A percentile compares a stretch with the other conserved stretches of the same genome.
Evolutionary conservation across 2,888 invertebrate genomes (phyloP).

Genomic region (Pammene aurita): DNA sequence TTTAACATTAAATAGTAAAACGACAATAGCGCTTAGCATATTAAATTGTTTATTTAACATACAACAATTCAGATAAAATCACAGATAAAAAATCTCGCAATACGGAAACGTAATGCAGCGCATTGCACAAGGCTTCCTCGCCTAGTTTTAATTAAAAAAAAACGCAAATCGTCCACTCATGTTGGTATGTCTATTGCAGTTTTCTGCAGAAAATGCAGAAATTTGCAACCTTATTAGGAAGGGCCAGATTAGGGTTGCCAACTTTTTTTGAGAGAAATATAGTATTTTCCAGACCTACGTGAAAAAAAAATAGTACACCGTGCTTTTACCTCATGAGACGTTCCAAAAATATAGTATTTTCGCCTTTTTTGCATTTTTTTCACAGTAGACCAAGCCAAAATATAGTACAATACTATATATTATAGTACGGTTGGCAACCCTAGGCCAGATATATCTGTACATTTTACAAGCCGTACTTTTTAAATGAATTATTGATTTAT

Average conservation of each 20-base stretch:
- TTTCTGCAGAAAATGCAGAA: neutral
- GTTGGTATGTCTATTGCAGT: neutral
- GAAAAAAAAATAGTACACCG: too few relatives aligned
- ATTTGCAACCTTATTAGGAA: too few relatives aligned
- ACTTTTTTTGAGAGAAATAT: too few relatives aligned
- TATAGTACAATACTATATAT: too few relatives aligned
- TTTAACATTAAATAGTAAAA: constrained; percentile 9
- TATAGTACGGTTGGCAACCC: too few relatives aligned
- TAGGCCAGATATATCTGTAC: neutral
- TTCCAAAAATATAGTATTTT: too few relatives aligned
- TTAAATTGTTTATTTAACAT: neutral
- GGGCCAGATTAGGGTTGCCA: too few relatives aligned
- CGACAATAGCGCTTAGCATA: neutral
- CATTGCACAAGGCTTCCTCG: constrained; percentile 6
- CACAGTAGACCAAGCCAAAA: too few relatives aligned
- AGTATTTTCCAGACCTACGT: too few relatives aligned
- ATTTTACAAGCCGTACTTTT: neutral
- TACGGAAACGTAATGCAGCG: constrained; percentile 15
- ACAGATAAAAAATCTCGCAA: constrained; percentile 42
- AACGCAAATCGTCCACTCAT: neutral
- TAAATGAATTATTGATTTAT: too few relatives aligned
- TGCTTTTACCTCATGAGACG: too few relatives aligned
- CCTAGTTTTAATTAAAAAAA: constrained; percentile 4
- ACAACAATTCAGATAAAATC: constrained; percentile 38
- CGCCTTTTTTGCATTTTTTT: too few relatives aligned